Base-by-base conservation (phyloP, 1,140 invertebrate genomes). In the Drosophila nebulosa region DNA sequence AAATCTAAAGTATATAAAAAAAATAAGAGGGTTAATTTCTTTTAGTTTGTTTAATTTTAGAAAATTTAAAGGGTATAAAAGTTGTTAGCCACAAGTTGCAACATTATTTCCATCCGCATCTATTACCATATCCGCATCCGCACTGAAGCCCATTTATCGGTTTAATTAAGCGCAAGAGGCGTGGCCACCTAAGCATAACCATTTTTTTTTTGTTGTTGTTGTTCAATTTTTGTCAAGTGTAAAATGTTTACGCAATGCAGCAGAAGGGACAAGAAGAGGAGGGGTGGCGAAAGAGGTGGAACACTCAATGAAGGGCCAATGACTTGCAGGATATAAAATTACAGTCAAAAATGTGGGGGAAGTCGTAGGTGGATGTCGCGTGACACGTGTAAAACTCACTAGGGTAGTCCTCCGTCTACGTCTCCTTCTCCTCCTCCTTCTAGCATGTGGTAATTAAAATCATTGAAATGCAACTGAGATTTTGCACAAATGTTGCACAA, bases 151-250 rank as follows among this genome's bases (percentile, higher is more conserved):
- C 64, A 80, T 85, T 81, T 85, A 85, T 81, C 65, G 65, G 61
- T 75, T 85, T 78, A 85, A 85, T 85, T 86, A 88, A 75, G 74
- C 81, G 64, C 65, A 74, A 85, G 64, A 68, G 80, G 80, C 78
- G 81, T 86, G 78, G 78, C 46, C 50, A 61, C 35, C 70, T 52
- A 69, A 39, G 63, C 81, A 71, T 85, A 69, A 85, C 77, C 61
- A 46, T 56, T 69, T 63, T 35, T 67, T 63, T 52, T 78, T 39
- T 59, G 35, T 56, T 36, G n/a, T 22, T 57, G 12, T 32, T 18
- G 26, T 56, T 18, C 42, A 76, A 69, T 69, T 9, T 32, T 39
- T 51, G 39, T 46, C 39, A 46, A 46, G 39, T 59, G 51, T 42
- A 64, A 64, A 65, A 66, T 70, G 66, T 78, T 79, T 70, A 66